Base-by-base conservation (phyloP, 2,888 invertebrate species). In the Craniophora ligustri region DNA sequence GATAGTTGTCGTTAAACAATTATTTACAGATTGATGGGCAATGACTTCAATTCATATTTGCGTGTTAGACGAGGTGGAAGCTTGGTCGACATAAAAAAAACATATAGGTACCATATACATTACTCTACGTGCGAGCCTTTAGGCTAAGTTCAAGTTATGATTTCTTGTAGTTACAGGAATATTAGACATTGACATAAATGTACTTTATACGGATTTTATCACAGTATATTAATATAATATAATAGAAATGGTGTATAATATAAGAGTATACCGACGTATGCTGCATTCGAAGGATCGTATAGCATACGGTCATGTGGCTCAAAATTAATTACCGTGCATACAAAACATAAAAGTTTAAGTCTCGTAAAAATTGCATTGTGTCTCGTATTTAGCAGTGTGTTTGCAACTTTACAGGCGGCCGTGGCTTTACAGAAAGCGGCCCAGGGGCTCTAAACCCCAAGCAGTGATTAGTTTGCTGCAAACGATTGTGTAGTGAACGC, bases 401-500 rank as follows among this genome's bases (percentile, higher is more conserved):
- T 13, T 35, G 40, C 6, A 1, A 31, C 40, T 15, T 50, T 46
- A 67, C 15, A 6, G 15, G 15, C 51, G 32, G 42, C 21, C n/a
- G n/a, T n/a, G n/a, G n/a, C n/a, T n/a, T 38, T 13, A 57, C 73
- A 67, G 71, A 74, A 79, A 77, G 67, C 53, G 32, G 58, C 70
- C 69, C 54, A 66, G 60, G 60, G 75, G 78, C 77, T 60, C 32
- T 56, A 69, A 61, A 65, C 54, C 61, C 53, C 32, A 36, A 40
- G 30, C 34, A 31, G 50, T 60, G 61, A 69, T 73, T 66, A 72
- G 60, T 66, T 32, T 23, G 31, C 47, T 46, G 48, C 71, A 80
- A 67, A 71, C 74, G 77, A 81, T 83, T 83, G 83, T 61, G 67
- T 79, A 75, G 75, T 78, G 78, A 83, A 78, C 79, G 86, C 82